Conservation (phyloP, 1,140 invertebrate species). For the Leptopilina boulardi region DNA sequence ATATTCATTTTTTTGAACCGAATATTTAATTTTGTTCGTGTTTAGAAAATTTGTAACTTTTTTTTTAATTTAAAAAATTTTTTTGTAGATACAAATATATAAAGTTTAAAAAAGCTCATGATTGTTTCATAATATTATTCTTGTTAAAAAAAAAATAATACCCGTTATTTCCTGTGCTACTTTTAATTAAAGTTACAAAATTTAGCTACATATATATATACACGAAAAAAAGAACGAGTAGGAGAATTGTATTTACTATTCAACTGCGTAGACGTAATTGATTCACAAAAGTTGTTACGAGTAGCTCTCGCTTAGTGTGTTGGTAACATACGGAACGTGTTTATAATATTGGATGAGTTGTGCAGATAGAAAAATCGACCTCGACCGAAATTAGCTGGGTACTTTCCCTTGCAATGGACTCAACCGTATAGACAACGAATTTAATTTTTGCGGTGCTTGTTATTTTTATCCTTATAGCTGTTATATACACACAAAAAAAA, state of each 20-base stretch:
- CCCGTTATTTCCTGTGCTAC: too few species aligned
- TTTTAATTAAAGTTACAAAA: too few species aligned
- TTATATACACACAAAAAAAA: too few species aligned
- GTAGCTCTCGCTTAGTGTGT: background rate
- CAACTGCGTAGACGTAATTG: conserved; percentile 6
- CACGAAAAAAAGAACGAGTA: background rate
- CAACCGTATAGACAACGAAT: background rate
- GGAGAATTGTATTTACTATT: background rate
- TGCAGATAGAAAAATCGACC: conserved; percentile 32
- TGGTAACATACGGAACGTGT: conserved; percentile 19
- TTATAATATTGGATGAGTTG: conserved; percentile 30
- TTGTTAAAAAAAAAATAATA: too few species aligned
- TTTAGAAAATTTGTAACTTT: too few species aligned
- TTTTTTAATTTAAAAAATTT: too few species aligned
- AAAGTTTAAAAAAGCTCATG: too few species aligned
- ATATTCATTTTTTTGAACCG: too few species aligned
- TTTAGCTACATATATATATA: too few species aligned
- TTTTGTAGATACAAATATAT: too few species aligned
- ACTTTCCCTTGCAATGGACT: conserved; percentile 32
- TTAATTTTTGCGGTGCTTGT: background rate
- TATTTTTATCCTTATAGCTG: background rate
- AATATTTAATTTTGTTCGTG: too few species aligned
- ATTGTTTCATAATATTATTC: too few species aligned
- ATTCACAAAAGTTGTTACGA: conserved; percentile 23
- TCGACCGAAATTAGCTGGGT: conserved; percentile 24